Conservation (phyloP, 2,888 invertebrate genomes). For the Brassicogethes aeneus region DNA sequence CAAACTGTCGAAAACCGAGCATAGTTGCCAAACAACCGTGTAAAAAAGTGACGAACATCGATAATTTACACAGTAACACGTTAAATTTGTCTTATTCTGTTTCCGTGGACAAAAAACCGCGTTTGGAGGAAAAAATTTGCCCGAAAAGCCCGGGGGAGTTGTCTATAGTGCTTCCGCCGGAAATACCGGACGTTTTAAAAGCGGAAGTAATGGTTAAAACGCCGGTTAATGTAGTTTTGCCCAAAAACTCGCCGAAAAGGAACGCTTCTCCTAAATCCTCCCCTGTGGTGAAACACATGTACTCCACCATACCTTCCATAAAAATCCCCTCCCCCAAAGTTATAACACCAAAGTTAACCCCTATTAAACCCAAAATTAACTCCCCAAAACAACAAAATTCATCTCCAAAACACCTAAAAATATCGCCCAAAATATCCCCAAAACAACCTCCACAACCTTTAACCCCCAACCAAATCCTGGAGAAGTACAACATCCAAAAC, state of each 20-base stretch:
- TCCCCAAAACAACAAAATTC: background rate
- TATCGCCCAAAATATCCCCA: too few species aligned
- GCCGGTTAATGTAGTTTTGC: slow-evolving; percentile 11
- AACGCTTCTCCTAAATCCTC: slow-evolving; percentile 26
- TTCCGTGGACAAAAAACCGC: slow-evolving; percentile 25
- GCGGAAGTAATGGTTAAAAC: slow-evolving; percentile 13
- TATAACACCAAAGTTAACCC: slow-evolving; percentile 5
- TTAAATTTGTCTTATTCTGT: slow-evolving; percentile 37
- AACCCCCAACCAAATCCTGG: slow-evolving; percentile 34
- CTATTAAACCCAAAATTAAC: background rate
- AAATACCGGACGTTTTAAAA: slow-evolving; percentile 3
- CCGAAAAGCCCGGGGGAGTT: background rate
- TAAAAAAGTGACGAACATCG: background rate
- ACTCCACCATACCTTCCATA: slow-evolving; percentile 19
- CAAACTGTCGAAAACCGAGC: slow-evolving; percentile 18
- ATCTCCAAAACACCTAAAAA: slow-evolving; percentile 6
- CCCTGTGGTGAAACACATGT: slow-evolving; percentile 26
- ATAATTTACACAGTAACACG: slow-evolving; percentile 32
- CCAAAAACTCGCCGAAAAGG: slow-evolving; percentile 19
- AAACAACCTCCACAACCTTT: slow-evolving; percentile 10
- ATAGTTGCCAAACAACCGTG: background rate
- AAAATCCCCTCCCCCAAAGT: slow-evolving; percentile 10
- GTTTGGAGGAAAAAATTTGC: slow-evolving; percentile 13
- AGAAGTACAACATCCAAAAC: slow-evolving; percentile 40
- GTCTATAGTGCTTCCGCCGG: background rate